A percentile compares a stretch with the other conserved stretches of the same genome.
phyloP scores from a whole-genome alignment of 2,797 vertebrate genomes.

The Nyctibius grandis region DNA sequence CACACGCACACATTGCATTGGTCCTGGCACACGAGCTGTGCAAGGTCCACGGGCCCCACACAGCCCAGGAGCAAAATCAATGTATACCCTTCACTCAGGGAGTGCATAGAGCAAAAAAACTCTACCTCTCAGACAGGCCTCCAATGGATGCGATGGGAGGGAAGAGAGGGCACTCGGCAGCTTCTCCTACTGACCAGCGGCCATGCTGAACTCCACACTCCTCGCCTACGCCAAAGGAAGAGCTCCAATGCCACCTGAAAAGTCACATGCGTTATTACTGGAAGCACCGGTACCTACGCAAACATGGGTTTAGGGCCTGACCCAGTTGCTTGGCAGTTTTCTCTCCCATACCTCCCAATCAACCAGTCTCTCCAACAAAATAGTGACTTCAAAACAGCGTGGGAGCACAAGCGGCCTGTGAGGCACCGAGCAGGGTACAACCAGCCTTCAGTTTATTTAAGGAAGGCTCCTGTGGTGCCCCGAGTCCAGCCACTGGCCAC shows the following conservation, averaged over 20 bases:
- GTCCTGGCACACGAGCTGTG: not conserved
- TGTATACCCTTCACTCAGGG: fast-evolving
- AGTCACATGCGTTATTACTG: not conserved
- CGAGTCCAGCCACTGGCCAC: not conserved
- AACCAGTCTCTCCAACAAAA: not conserved
- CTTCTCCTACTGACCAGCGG: not conserved
- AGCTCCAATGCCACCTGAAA: fast-evolving
- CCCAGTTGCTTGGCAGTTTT: fast-evolving
- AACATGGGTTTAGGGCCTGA: fast-evolving
- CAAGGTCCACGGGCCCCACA: not conserved
- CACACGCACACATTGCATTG: fast-evolving
- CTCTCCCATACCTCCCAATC: not conserved
- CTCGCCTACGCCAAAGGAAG: fast-evolving
- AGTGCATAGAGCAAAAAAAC: fast-evolving
- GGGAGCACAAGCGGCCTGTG: fast-evolving
- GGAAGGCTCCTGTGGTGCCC: not conserved
- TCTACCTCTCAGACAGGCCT: not conserved
- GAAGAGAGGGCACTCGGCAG: not conserved
- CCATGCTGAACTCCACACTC: fast-evolving
- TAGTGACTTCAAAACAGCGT: fast-evolving
- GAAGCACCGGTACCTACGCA: fast-evolving
- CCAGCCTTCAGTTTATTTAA: fast-evolving
- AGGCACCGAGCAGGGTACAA: fast-evolving
- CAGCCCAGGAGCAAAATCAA: not conserved
- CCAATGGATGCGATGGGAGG: fast-evolving